These are phyloP conservation scores for Nesoenas mayeri DNA, from an alignment of 2,113 vertebrate genomes.

Conservation along the genomic window DNA sequence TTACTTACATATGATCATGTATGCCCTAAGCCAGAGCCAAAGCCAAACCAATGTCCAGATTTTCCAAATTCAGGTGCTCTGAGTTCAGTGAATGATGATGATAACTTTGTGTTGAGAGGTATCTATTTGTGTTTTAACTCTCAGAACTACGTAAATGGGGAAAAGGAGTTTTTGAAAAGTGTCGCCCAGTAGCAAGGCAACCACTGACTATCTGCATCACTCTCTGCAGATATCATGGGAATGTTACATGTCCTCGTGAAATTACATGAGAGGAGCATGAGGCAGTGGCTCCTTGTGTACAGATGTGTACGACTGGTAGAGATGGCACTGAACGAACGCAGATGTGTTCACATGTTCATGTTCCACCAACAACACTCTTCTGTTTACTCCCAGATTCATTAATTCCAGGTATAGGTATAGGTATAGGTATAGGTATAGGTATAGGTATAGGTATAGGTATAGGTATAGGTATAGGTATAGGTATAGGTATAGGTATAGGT, in stretches of 20 bases:
- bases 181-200: neutral
- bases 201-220: neutral
- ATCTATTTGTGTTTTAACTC: neutral
- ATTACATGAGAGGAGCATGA: neutral
- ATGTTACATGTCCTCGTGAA: neutral
- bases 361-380: neutral
- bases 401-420: neutral
- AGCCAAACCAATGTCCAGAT: neutral
- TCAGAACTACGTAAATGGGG: neutral
- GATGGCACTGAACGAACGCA: neutral
- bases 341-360: neutral
- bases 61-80: neutral
- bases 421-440: too few species aligned
- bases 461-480: neutral
- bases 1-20: neutral
- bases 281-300: neutral
- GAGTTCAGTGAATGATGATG: neutral
- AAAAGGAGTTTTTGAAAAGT: neutral
- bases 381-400: neutral
- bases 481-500: too few species aligned
- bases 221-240: neutral
- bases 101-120: neutral
- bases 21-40: neutral
- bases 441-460: neutral
- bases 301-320: rapidly evolving